These are phyloP conservation scores for Neocrepidodera transversa DNA, from an alignment of 2,888 invertebrate species.

Conservation along the genomic window DNA sequence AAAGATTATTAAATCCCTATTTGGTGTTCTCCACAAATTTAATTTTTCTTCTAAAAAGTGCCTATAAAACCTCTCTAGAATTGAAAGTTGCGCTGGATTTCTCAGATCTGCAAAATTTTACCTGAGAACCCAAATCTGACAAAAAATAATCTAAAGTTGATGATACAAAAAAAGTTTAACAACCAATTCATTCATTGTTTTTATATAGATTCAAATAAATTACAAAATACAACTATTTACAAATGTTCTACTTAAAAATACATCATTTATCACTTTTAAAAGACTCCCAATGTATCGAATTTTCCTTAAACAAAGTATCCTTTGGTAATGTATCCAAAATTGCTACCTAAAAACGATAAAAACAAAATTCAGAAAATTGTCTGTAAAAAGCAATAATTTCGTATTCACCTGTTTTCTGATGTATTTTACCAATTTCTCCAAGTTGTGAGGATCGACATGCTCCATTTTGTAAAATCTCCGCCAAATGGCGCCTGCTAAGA, in stretches of 20 bases:
- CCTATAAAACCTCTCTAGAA: no score
- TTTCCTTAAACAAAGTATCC: conserved; percentile 65
- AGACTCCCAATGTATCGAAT: conserved; percentile 43
- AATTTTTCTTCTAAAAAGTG: no score
- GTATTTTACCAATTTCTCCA: conserved; percentile 78
- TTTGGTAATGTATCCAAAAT: conserved; percentile 66
- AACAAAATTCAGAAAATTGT: not conserved
- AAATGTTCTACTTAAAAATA: not conserved
- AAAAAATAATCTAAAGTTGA: no score
- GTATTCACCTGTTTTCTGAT: conserved; percentile 75
- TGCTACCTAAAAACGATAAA: conserved; percentile 56
- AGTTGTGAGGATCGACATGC: conserved; percentile 68
- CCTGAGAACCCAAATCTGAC: no score
- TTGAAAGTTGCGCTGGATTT: no score
- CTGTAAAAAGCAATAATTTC: not conserved
- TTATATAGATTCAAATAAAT: conserved; percentile 6
- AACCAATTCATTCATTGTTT: no score
- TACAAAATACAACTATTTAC: conserved; percentile 9
- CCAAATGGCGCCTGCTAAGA: conserved; percentile 86
- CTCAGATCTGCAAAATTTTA: no score
- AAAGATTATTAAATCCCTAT: no score
- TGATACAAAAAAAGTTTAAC: no score
- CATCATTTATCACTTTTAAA: conserved; percentile 7
- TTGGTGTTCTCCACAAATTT: no score
- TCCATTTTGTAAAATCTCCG: conserved; percentile 76